These are phyloP conservation scores for Scolopax rusticola DNA, from an alignment of 2,797 vertebrate species.

Conservation along the genomic window DNA sequence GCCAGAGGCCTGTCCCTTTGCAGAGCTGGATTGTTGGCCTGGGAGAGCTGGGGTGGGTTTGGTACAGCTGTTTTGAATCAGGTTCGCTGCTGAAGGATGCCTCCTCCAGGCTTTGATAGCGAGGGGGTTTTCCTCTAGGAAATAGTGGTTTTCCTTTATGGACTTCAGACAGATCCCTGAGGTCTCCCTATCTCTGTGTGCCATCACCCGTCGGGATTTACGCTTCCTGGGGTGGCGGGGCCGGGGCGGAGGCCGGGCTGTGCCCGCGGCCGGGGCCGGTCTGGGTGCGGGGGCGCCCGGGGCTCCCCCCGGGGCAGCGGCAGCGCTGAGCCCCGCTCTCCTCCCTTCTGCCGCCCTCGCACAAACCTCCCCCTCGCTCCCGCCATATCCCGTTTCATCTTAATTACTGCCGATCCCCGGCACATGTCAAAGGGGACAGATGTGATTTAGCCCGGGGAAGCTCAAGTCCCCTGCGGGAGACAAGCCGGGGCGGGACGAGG, in stretches of 20 bases:
- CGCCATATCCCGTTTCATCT: slow-evolving; percentile 40
- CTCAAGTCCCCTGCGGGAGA: background rate
- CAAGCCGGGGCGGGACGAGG: background rate
- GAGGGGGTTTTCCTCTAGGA: slow-evolving; percentile 48
- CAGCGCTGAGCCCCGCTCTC: background rate
- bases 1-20: background rate
- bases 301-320: background rate
- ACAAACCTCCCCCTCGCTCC: background rate
- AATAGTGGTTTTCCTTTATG: slow-evolving; percentile 64
- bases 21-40: background rate
- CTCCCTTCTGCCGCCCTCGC: slow-evolving; percentile 19
- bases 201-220: slow-evolving; percentile 43
- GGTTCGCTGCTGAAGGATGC: background rate
- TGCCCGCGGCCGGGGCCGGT: background rate
- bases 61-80: slow-evolving; percentile 46
- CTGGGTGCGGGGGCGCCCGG: background rate
- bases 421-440: slow-evolving; percentile 24
- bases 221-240: background rate
- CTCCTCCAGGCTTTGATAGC: slow-evolving; percentile 41
- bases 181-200: slow-evolving; percentile 51
- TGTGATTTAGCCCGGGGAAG: background rate
- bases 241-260: background rate
- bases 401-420: background rate
- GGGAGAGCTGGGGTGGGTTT: background rate
- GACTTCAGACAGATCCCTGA: slow-evolving; percentile 42